Evolutionary conservation across 1,140 invertebrate genomes (phyloP), one percentile per base, ranked within the genome.

Genomic region (Xylocopa sonorina): DNA sequence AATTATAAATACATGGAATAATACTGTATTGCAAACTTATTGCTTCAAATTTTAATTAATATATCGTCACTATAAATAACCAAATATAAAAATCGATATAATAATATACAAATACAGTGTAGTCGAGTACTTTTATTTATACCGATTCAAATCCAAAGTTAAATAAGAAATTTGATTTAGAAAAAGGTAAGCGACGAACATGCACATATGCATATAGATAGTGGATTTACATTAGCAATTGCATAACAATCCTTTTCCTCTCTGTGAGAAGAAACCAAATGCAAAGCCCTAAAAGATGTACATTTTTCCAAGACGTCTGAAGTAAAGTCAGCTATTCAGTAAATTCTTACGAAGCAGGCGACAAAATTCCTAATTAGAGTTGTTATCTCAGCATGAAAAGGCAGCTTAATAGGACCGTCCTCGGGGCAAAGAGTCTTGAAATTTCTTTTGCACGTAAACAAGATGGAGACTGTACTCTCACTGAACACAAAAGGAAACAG

Each of bases 341-440:
- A 67, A 78, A 74, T 79, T 32, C 43, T n/a, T 16, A 21, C 48
- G 62, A 76, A 55, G 53, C 41, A 50, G 78, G 38, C 64, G 53
- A 55, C 68, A 76, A 86, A 86, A 74, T 86, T 86, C 76, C 69
- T 85, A 86, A 86, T 86, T 86, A 85, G 85, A 58, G 38, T 81
- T 71, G 69, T 82, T 82, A 75, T 48, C 69, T 62, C 41, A 63
- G 51, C 34, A 34, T 32, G 67, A 55, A 71, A 27, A 50, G 43
- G 29, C 32, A 29, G 27, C n/a, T 85, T 84, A 85, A 84, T 84
- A 84, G 78, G 4, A 66, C 55, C 12, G 58, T 29, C 32, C 32
- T 34, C 3, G 57, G 34, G 57, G 9, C 9, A 32, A 7, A 1
- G n/a, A 60, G 1, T 34, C 1, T 60, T 34, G 32, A 21, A 32